A percentile compares a stretch with the other conserved stretches of the same genome.
Conservation (phyloP, 2,888 invertebrate genomes). For the Stenotaenia linearis region DNA sequence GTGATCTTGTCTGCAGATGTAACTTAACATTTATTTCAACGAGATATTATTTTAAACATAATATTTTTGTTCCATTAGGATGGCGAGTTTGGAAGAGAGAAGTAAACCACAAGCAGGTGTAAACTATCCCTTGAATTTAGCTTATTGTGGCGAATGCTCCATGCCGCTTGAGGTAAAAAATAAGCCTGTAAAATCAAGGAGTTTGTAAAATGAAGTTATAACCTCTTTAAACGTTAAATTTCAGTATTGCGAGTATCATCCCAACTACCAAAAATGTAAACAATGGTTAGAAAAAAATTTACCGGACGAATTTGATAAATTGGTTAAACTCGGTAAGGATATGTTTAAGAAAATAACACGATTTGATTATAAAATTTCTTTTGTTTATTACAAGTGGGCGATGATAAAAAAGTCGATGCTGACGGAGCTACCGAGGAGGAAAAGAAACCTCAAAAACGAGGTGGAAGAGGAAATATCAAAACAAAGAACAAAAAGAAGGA, state of each 20-base stretch:
- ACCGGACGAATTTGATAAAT: conserved; percentile 86
- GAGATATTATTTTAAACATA: no score
- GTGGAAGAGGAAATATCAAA: conserved; percentile 92
- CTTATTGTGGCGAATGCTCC: conserved; percentile 89
- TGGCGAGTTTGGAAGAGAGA: not conserved
- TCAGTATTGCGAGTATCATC: conserved; percentile 96
- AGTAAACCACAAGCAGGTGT: conserved; percentile 60
- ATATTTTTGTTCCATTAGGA: no score
- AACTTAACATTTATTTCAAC: no score
- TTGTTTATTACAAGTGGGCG: not conserved
- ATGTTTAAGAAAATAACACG: not conserved
- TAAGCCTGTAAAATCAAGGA: not conserved
- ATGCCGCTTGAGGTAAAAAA: conserved; percentile 73
- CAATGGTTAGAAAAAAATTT: conserved; percentile 92
- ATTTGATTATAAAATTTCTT: not conserved
- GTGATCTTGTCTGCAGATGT: no score
- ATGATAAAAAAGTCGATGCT: conserved; percentile 32
- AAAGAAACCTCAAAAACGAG: conserved; percentile 94
- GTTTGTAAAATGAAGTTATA: no score
- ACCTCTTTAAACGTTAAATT: no score
- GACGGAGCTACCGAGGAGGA: conserved; percentile 73
- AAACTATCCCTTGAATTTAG: conserved; percentile 73
- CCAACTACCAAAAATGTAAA: conserved; percentile 94
- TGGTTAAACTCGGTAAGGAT: conserved; percentile 45
- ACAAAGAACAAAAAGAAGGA: conserved; percentile 90